Evolutionary conservation across 2,113 vertebrate genomes (phyloP).

Genomic region (Sander vitreus): DNA sequence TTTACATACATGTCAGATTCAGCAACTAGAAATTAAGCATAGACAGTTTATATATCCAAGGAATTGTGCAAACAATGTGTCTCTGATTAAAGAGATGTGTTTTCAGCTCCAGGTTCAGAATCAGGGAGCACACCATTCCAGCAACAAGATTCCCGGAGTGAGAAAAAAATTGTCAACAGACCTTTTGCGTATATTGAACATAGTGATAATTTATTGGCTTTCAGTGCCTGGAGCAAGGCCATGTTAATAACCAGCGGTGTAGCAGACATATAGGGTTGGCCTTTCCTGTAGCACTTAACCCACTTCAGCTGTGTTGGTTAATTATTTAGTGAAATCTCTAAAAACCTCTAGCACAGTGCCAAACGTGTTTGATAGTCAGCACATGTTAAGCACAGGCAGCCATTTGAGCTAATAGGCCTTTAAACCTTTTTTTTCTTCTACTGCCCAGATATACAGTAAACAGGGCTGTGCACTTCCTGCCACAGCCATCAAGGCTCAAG

Average conservation of each 20-base stretch:
- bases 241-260: not conserved
- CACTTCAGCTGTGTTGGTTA: not conserved
- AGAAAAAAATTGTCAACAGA: not conserved
- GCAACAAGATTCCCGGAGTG: not conserved
- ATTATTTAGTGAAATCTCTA: not conserved
- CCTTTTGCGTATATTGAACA: not conserved
- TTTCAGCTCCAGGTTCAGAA: not conserved
- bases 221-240: not conserved
- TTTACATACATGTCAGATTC: not conserved
- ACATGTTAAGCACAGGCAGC: not conserved
- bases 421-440: not conserved
- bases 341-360: not conserved
- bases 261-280: not conserved
- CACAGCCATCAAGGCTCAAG: slow-evolving; percentile 27
- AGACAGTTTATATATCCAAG: not conserved
- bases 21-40: not conserved
- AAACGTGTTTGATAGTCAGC: not conserved
- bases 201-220: not conserved
- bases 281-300: not conserved
- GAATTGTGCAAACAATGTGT: not conserved
- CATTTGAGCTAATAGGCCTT: slow-evolving; percentile 4
- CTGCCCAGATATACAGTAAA: slow-evolving; percentile 33
- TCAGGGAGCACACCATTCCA: not conserved
- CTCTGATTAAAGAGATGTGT: not conserved
- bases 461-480: slow-evolving; percentile 25